These are phyloP conservation scores for Drosophila incognita DNA, from an alignment of 2,888 invertebrate genomes.

Conservation along the genomic window DNA sequence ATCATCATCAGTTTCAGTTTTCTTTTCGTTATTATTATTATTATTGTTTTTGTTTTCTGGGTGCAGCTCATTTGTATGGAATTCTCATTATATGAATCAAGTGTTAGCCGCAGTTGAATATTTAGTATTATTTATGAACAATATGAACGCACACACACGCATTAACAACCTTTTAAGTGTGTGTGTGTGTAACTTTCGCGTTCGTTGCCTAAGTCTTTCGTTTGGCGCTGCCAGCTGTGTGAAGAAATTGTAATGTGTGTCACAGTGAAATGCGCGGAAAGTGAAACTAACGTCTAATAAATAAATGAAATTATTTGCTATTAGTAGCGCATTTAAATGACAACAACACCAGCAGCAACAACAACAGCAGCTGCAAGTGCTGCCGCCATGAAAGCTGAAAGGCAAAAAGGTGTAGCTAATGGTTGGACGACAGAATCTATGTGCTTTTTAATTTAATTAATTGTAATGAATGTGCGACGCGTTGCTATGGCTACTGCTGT, in stretches of 20 bases:
- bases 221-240: slow-evolving; percentile 51
- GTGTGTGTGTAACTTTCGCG: slow-evolving; percentile 60
- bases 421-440: slow-evolving; percentile 62
- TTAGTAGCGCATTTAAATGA: slow-evolving; percentile 76
- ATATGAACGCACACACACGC: slow-evolving; percentile 4
- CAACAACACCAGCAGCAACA: slow-evolving; percentile 34
- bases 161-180: background rate
- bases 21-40: background rate
- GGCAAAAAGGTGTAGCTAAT: slow-evolving; percentile 37
- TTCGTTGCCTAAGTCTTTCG: slow-evolving; percentile 64
- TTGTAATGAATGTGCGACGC: slow-evolving; percentile 62
- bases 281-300: slow-evolving; percentile 75
- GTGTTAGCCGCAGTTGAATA: slow-evolving; percentile 54
- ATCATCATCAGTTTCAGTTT: slow-evolving; percentile 7
- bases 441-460: slow-evolving; percentile 71
- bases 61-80: slow-evolving; percentile 60
- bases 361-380: slow-evolving; percentile 10
- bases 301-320: slow-evolving; percentile 77
- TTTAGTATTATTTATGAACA: slow-evolving; percentile 21
- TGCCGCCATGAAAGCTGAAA: slow-evolving; percentile 49
- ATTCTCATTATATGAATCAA: slow-evolving; percentile 38
- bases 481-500: background rate
- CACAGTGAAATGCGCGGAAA: slow-evolving; percentile 68
- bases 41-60: slow-evolving; percentile 18
- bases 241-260: slow-evolving; percentile 69